Evolutionary conservation across 2,797 vertebrate species (phyloP), one percentile per base, ranked within the genome.

Genomic region (Phyllotis vaccarum): DNA sequence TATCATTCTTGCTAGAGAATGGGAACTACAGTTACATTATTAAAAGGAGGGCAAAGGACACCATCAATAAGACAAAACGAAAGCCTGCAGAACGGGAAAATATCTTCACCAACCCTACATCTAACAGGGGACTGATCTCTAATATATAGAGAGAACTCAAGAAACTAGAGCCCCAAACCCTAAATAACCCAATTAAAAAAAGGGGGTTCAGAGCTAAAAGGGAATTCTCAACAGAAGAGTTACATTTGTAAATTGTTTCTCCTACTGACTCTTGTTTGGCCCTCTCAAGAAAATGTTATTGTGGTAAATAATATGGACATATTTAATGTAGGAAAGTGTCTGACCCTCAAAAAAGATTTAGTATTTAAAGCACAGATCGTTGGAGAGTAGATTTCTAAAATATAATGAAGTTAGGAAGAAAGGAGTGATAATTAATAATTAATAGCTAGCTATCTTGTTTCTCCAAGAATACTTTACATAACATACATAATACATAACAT

Each of bases 1-100:
- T 98, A 97, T 98, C 98, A 98, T 98, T 97, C 97, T 97, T 96
- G 96, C 92, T 98, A 97, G 98, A 98, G 98, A 98, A 98, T 98
- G 97, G 96, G 98, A 96, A 98, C 98, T 98, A 98, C 97, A 97
- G 97, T 98, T 97, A 98, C 98, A 98, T 98, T 98, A 97, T 98
- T 97, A 97, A 98, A 98, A 98, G 97, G 9, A 68, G 54, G n/a
- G n/a, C n/a, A n/a, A n/a, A n/a, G n/a, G n/a, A n/a, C n/a, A n/a
- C n/a, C n/a, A n/a, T n/a, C n/a, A n/a, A n/a, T n/a, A n/a, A n/a
- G n/a, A n/a, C n/a, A n/a, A n/a, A n/a, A n/a, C n/a, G n/a, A n/a
- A n/a, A n/a, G n/a, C n/a, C n/a, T n/a, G n/a, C n/a, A n/a, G n/a
- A n/a, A n/a, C n/a, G n/a, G n/a, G n/a, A n/a, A n/a, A n/a, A n/a